Evolutionary conservation across 2,888 invertebrate species (phyloP).

Genomic region (Barypeithes pellucidus): DNA sequence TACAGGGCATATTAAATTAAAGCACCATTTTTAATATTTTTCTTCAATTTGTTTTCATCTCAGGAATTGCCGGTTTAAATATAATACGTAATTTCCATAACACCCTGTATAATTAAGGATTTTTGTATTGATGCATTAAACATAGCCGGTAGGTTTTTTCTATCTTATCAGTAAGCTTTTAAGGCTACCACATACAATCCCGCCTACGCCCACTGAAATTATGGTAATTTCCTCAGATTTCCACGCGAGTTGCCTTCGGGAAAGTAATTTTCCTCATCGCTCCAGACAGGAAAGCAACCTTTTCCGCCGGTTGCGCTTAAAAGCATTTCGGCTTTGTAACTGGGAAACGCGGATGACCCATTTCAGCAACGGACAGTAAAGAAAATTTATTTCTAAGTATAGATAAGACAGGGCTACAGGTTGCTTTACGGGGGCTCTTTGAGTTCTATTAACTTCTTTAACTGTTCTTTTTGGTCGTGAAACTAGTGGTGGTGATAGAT

Average conservation of each 20-base stretch:
- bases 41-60: too few relatives aligned
- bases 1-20: too few relatives aligned
- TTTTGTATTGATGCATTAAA: not conserved
- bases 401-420: slow-evolving; percentile 18
- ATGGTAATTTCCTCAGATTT: slow-evolving; percentile 33
- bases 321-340: slow-evolving; percentile 45
- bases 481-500: too few relatives aligned
- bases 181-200: not conserved
- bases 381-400: slow-evolving; percentile 35
- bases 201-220: slow-evolving; percentile 11
- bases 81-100: too few relatives aligned
- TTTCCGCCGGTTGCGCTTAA: slow-evolving; percentile 47
- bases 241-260: slow-evolving; percentile 25
- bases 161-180: not conserved
- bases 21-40: too few relatives aligned
- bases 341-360: slow-evolving; percentile 30
- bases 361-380: slow-evolving; percentile 28
- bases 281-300: slow-evolving; percentile 43
- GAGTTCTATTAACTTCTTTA: not conserved
- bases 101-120: too few relatives aligned
- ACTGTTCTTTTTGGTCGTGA: too few relatives aligned
- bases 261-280: slow-evolving; percentile 47
- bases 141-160: not conserved
- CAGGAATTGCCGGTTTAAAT: too few relatives aligned
- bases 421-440: slow-evolving; percentile 11